These are phyloP conservation scores for Alfaro cultratus DNA, from an alignment of 2,797 vertebrate genomes.

Conservation along the genomic window DNA sequence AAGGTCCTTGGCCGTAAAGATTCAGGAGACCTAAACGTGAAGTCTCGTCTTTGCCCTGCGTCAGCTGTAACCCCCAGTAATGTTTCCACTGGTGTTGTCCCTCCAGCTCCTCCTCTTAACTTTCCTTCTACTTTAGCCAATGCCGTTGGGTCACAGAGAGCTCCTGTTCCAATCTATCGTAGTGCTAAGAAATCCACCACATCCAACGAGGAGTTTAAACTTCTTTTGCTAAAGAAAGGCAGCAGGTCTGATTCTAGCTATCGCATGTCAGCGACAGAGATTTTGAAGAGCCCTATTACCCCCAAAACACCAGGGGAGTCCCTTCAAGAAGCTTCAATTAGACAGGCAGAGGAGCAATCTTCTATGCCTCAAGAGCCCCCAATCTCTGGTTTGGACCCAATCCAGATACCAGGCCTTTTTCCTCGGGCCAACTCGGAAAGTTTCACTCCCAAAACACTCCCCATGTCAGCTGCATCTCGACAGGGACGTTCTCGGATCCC, in stretches of 20 bases:
- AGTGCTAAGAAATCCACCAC: conserved; percentile 98
- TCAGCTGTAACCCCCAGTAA: conserved; percentile 71
- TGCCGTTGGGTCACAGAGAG: conserved; percentile 85
- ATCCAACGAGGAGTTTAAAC: conserved; percentile 97
- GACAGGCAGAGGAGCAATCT: conserved; percentile 70
- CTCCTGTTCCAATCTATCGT: conserved; percentile 95
- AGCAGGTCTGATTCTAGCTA: conserved; percentile 96
- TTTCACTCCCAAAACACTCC: conserved; percentile 90
- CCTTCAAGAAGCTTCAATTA: conserved; percentile 78
- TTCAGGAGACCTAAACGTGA: conserved; percentile 89
- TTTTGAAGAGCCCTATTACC: conserved; percentile 95
- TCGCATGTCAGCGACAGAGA: conserved; percentile 97
- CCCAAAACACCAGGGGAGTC: conserved; percentile 91
- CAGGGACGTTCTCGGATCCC: conserved; percentile 94
- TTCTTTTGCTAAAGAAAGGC: conserved; percentile 94
- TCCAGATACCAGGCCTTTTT: conserved; percentile 79
- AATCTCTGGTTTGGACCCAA: conserved; percentile 63
- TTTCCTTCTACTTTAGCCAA: conserved; percentile 50
- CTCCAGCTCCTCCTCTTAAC: conserved; percentile 72
- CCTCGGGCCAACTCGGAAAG: conserved; percentile 90
- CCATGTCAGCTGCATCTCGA: conserved; percentile 89
- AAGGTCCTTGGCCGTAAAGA: conserved; percentile 98
- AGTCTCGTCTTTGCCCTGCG: conserved; percentile 84
- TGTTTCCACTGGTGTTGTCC: conserved; percentile 86
- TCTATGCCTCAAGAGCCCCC: conserved; percentile 65